Conservation (phyloP, 2,888 invertebrate genomes). For the Tachina fera region DNA sequence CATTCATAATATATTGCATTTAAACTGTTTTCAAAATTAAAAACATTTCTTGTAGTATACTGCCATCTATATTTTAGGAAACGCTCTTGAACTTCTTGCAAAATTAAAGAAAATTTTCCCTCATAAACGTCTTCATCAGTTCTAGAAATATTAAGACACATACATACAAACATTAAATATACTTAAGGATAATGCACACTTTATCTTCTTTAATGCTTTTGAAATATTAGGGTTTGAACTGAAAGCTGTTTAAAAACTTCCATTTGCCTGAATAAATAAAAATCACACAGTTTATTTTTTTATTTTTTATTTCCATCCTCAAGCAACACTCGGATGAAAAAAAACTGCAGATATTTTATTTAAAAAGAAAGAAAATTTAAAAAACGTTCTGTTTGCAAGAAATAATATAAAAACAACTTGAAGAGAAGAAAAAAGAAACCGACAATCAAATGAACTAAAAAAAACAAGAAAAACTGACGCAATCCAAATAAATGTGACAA, state of each 20-base stretch:
- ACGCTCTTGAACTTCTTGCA: neutral
- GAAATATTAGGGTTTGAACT: neutral
- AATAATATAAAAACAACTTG: conserved; percentile 13
- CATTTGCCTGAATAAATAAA: conserved; percentile 33
- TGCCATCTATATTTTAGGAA: neutral
- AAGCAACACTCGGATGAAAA: conserved; percentile 31
- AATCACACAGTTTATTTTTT: conserved; percentile 12
- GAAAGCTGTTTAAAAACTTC: conserved; percentile 16
- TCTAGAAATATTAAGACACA: neutral
- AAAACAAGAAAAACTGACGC: conserved; percentile 49
- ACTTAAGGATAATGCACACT: neutral
- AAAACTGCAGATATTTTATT: neutral
- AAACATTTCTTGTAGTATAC: neutral
- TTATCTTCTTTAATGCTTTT: neutral
- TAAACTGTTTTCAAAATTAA: neutral
- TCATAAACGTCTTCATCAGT: neutral
- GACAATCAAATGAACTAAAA: conserved; percentile 16
- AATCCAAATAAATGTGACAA: conserved; percentile 54
- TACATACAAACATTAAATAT: neutral
- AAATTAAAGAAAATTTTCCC: neutral
- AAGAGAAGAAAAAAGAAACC: conserved; percentile 26
- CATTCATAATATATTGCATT: neutral
- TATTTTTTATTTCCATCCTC: conserved; percentile 20
- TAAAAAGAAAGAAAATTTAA: conserved; percentile 13
- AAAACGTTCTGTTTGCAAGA: conserved; percentile 42